phyloP scores from a whole-genome alignment of 2,113 vertebrate species.

The Strix aluco region DNA sequence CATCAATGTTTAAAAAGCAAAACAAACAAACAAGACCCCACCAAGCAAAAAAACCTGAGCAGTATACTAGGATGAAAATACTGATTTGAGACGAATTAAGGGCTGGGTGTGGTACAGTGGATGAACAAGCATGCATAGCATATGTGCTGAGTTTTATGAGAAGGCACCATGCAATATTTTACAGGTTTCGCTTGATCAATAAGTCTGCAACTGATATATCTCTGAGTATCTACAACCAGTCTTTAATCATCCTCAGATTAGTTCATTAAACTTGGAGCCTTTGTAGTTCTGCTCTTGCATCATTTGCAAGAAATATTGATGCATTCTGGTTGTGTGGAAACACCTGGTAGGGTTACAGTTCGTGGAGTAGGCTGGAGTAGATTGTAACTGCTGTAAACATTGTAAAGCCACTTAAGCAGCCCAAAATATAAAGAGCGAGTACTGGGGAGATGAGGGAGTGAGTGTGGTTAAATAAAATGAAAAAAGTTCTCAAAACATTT shows the following conservation, averaged over 20 bases:
- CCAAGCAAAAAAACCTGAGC: no score
- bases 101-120: neutral
- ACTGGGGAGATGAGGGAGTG: no score
- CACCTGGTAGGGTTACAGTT: neutral
- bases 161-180: neutral
- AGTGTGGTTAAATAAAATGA: neutral
- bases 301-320: neutral
- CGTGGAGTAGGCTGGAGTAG: neutral
- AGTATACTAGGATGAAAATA: neutral
- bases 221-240: neutral
- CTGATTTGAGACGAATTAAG: neutral
- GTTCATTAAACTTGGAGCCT: fast-evolving
- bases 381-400: neutral
- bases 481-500: neutral
- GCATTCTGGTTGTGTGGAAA: neutral
- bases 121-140: neutral
- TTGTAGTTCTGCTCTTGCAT: neutral
- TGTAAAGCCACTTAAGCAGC: neutral
- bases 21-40: neutral
- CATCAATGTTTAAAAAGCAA: neutral
- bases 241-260: neutral
- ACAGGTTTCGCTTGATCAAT: neutral
- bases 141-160: neutral
- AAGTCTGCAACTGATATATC: neutral
- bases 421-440: neutral